Conservation (phyloP, 1,140 invertebrate species). For the roundworm (Caenorhabditis elegans) region DNA sequence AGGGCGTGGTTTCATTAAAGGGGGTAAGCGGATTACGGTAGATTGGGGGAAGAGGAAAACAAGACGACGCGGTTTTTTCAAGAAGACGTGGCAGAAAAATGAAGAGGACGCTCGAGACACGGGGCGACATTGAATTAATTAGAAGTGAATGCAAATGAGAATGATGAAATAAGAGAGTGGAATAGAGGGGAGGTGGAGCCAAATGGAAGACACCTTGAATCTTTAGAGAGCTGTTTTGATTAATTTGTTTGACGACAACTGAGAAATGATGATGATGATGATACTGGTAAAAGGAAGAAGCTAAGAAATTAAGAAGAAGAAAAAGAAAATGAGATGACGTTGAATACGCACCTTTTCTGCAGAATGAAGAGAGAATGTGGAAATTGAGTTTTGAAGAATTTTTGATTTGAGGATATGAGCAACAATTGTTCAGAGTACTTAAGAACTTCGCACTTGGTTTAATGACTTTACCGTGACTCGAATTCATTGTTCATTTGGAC, state of each 20-base stretch:
- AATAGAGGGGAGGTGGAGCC: background rate
- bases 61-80: background rate
- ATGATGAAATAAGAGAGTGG: background rate
- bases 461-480: too few relatives aligned
- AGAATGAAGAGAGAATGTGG: too few relatives aligned
- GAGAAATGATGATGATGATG: background rate
- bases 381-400: too few relatives aligned
- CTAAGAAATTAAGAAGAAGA: too few relatives aligned
- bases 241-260: background rate
- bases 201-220: background rate
- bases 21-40: constrained; percentile 21
- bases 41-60: background rate
- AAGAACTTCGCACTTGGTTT: too few relatives aligned
- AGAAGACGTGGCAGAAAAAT: too few relatives aligned
- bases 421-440: too few relatives aligned
- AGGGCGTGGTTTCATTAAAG: background rate
- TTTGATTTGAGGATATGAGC: too few relatives aligned
- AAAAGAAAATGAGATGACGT: too few relatives aligned
- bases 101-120: background rate
- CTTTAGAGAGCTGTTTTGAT: background rate
- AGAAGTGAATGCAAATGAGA: constrained; percentile 32
- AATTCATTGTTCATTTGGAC: too few relatives aligned
- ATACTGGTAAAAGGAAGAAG: background rate
- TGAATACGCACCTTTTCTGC: too few relatives aligned
- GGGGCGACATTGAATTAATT: constrained; percentile 1